Evolutionary conservation across 2,113 vertebrate species (phyloP), one percentile per base, ranked within the genome.

Genomic region (Phaetusa simplex): DNA sequence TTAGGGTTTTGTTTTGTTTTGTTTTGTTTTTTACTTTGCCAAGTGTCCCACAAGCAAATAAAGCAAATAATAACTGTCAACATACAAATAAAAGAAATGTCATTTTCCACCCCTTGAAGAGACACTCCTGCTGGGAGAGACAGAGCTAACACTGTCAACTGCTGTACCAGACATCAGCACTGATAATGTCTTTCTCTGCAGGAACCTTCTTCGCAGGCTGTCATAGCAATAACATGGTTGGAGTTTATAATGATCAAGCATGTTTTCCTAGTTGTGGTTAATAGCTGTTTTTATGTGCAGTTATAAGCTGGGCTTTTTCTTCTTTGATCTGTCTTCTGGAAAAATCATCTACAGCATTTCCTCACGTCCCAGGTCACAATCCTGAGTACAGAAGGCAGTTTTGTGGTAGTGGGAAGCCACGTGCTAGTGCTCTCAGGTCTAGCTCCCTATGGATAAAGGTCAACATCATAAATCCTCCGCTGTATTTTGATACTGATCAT

Each of bases 61-160:
- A 72, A 82, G 14, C 62, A 62, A 89, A 53, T 36, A 64, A 72
- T 5, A 82, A 73, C 78, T 9, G 70, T 29, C 88, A 71, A 7
- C 9, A 38, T 4, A 4, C 61, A 14, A 83, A 82, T 72, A 38
- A 92, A 94, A 94, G 91, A 62, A 84, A 93, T 16, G 81, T 65
- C 78, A 38, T 67, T 91, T 93, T 30, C 56, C 69, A 61, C 26
- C 43, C 47, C 32, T 84, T 2, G 0, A 21, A 20, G 89, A 45
- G 64, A 52, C 13, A 2, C 27, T 93, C 94, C 93, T 64, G 93
- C 95, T 91, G 96, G 34, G 94, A 95, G 50, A 91, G 91, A 47
- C 93, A 66, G 88, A 82, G 69, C 56, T 62, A 9, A 15, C 5
- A 6, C 86, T 70, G 93, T 69, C 88, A 73, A 6, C 50, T 38